Base-by-base conservation (phyloP, 2,797 vertebrate species). In the Craterocephalus amniculus region DNA sequence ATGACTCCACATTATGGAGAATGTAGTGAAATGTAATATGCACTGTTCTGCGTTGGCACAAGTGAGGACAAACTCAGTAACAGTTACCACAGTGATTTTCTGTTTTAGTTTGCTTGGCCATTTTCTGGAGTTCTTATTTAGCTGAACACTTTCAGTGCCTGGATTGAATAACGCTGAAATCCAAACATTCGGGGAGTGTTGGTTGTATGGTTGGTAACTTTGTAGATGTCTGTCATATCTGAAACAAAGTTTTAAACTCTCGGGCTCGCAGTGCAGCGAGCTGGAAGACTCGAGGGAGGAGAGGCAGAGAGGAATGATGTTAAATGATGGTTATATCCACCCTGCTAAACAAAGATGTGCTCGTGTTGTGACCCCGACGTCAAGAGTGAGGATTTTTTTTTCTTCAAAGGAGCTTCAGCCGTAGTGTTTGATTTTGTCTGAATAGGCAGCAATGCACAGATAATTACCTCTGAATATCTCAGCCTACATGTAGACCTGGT, bases 21-120 rank as follows among this genome's bases (percentile, higher is more conserved):
- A 90, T 84, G 88, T 80, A 76, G 79, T 87, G 86, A 90, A 91
- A 92, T 79, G 24, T 45, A 88, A 93, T 88, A 85, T 84, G 59
- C 54, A 67, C 78, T 69, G 76, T 83, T 83, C 79, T 82, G 70
- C 72, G 51, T 52, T 88, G 87, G 80, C 85, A 86, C 68, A 32
- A 61, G 29, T 24, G 34, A 76, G 72, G 76, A 77, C 65, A 59
- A 60, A 73, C 58, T 56, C 58, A 26, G 64, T 83, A 78, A 54
- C 73, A 60, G 80, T 88, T 88, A 66, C 87, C 82, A 79, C 74
- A 66, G 80, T 36, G 70, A 78, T 61, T 76, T 73, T 77, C 66
- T 87, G 69, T 81, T 83, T 66, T 8, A 24, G 64, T 81, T 76
- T 64, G 68, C 76, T 79, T 58, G 20, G 64, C n/a, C 34, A 31